phyloP scores from a whole-genome alignment of 2,113 vertebrate species.

The Catagonus wagneri region DNA sequence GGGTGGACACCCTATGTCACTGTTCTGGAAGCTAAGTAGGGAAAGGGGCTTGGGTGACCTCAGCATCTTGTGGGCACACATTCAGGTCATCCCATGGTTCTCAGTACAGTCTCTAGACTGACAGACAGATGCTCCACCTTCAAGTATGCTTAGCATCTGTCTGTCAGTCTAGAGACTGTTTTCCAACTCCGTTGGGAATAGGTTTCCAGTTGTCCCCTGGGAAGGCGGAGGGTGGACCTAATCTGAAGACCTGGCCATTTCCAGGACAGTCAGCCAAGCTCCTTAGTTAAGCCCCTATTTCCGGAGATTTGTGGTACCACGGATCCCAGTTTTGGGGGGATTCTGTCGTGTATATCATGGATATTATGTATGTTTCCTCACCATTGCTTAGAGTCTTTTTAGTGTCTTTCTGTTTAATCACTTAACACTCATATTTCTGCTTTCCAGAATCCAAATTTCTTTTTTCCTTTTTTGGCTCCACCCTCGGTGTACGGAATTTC shows the following conservation, averaged over 20 bases:
- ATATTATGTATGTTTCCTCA: background rate
- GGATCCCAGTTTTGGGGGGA: background rate
- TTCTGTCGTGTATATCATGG: background rate
- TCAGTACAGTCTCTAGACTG: too few relatives aligned
- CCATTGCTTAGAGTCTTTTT: background rate
- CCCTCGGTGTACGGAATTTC: too few relatives aligned
- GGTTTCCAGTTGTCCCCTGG: background rate
- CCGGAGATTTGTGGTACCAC: background rate
- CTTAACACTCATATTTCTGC: background rate
- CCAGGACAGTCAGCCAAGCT: background rate
- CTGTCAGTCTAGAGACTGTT: background rate
- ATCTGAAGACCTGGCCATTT: background rate
- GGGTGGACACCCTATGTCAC: background rate
- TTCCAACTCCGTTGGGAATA: background rate
- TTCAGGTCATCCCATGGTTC: background rate
- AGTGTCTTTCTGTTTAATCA: background rate
- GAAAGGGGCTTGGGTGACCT: background rate
- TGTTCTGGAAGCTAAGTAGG: background rate
- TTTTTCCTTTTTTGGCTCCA: too few relatives aligned
- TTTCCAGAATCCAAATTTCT: background rate
- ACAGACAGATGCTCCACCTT: background rate
- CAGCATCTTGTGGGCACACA: background rate
- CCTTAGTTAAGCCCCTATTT: background rate
- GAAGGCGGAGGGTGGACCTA: background rate
- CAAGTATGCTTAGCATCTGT: background rate